Conservation (phyloP, 2,888 invertebrate species). For the Dorcus hopei region DNA sequence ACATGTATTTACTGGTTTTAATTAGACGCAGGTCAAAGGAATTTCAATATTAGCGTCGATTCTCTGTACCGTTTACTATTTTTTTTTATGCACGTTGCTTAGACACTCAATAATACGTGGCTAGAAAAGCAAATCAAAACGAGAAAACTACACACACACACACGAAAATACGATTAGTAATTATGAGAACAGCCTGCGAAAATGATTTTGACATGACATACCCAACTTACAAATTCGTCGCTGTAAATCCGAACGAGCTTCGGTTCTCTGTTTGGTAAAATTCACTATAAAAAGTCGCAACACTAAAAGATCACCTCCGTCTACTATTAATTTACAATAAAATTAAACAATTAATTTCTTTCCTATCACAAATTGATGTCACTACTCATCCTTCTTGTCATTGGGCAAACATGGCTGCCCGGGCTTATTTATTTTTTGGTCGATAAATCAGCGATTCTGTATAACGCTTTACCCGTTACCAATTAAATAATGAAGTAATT, state of each 20-base stretch:
- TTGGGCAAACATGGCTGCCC: conserved; percentile 15
- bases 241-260: neutral
- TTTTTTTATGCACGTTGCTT: no score
- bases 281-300: conserved; percentile 3
- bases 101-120: no score
- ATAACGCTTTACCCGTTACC: no score
- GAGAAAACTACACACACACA: no score
- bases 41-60: no score
- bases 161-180: neutral
- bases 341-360: conserved; percentile 11
- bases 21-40: no score
- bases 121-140: no score
- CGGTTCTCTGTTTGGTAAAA: neutral
- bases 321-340: conserved; percentile 14
- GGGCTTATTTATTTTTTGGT: neutral
- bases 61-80: no score
- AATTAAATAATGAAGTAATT: no score
- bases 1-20: neutral
- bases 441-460: no score
- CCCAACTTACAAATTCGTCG: neutral
- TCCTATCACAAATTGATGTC: conserved; percentile 17
- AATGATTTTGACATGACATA: neutral
- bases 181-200: neutral
- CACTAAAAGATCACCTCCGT: conserved; percentile 3
- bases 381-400: conserved; percentile 16